Conservation (phyloP, 2,113 vertebrate genomes). For the Ochotona curzoniae region DNA sequence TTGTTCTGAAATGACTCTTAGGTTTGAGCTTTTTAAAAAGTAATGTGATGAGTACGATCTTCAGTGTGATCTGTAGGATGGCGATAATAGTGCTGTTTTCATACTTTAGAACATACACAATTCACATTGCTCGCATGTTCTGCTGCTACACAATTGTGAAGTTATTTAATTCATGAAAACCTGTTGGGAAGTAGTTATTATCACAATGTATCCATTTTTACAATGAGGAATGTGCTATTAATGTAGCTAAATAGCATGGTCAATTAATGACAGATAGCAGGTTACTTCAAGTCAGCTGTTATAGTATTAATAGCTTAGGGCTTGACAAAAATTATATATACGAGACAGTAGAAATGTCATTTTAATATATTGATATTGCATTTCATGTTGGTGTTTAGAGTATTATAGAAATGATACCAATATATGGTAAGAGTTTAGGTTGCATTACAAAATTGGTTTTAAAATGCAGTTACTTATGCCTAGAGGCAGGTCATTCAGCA, state of each 20-base stretch:
- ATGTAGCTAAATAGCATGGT: conserved; percentile 7
- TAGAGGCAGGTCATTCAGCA: conserved; percentile 21
- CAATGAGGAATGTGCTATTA: conserved; percentile 17
- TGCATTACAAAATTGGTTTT: conserved; percentile 19
- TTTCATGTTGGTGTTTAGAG: conserved; percentile 17
- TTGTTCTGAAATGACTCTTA: conserved; percentile 42
- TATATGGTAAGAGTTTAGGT: not conserved
- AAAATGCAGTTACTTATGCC: not conserved
- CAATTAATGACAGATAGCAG: conserved; percentile 26
- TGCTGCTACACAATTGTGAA: conserved; percentile 42
- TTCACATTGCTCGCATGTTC: not conserved
- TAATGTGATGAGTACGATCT: not conserved
- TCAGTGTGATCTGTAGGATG: conserved; percentile 16
- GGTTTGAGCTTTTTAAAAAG: conserved; percentile 34
- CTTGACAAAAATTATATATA: conserved; percentile 20
- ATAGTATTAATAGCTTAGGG: not conserved
- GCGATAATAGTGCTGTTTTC: conserved; percentile 10
- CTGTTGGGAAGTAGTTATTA: not conserved
- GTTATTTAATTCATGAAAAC: not conserved
- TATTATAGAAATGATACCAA: conserved; percentile 6
- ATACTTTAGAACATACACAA: not conserved
- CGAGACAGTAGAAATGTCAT: conserved; percentile 18
- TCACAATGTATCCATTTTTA: not conserved
- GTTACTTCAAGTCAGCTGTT: conserved; percentile 6
- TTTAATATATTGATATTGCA: not conserved